A percentile compares a stretch with the other conserved stretches of the same genome.
These are phyloP conservation scores for Lagopus muta DNA, from an alignment of 2,113 vertebrate species.

Conservation along the genomic window DNA sequence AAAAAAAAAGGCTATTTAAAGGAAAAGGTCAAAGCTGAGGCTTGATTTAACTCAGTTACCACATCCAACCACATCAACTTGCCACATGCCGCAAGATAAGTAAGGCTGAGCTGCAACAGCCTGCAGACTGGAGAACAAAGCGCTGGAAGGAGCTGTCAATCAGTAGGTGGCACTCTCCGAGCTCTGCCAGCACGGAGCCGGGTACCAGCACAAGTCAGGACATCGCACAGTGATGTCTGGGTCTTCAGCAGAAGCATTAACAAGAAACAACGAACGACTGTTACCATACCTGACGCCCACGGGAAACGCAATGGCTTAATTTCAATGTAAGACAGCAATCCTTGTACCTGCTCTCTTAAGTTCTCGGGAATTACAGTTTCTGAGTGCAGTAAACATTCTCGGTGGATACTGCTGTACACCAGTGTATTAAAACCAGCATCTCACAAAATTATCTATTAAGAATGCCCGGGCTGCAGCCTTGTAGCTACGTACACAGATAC, in stretches of 20 bases:
- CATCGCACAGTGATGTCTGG: background rate
- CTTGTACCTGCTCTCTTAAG: background rate
- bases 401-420: background rate
- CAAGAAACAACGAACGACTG: background rate
- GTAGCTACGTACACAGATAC: background rate
- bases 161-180: conserved; percentile 55
- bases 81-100: background rate
- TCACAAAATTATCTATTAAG: background rate
- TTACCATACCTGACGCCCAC: background rate
- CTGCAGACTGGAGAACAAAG: background rate
- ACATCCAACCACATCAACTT: background rate
- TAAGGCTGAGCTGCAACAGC: background rate
- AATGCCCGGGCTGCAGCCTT: background rate
- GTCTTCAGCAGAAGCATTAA: background rate
- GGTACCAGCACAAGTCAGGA: background rate
- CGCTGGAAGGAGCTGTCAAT: background rate
- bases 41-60: background rate
- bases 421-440: background rate
- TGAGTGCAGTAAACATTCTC: background rate
- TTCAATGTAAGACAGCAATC: background rate
- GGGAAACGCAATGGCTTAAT: background rate
- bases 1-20: background rate
- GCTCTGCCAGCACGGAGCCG: background rate
- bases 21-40: background rate
- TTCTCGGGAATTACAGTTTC: background rate